Conservation (phyloP, 2,888 invertebrate genomes). For the Crossocerus cetratus region DNA sequence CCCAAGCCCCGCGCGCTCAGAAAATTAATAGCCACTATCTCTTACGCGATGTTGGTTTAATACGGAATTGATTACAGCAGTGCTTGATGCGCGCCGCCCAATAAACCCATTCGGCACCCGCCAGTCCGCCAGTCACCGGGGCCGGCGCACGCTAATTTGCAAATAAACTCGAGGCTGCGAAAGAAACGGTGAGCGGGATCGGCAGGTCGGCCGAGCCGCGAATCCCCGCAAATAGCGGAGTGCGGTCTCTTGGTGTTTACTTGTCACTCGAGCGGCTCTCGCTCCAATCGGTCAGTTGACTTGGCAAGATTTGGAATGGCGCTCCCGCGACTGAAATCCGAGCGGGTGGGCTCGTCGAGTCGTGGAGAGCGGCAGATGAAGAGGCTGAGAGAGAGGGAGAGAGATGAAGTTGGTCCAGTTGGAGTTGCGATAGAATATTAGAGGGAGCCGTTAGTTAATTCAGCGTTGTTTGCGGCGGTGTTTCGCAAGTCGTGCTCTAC, state of each 20-base stretch:
- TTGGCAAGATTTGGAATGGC: slow-evolving; percentile 1
- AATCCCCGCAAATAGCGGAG: no score
- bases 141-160: no score
- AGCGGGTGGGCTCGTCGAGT: background rate
- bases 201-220: no score
- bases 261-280: no score
- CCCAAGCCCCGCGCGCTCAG: slow-evolving; percentile 10
- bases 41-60: slow-evolving; percentile 23
- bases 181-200: no score
- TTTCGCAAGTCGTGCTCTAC: slow-evolving; percentile 33
- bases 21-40: slow-evolving; percentile 37
- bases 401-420: no score
- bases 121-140: no score
- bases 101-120: background rate
- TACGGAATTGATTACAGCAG: slow-evolving; percentile 1
- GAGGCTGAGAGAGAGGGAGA: no score
- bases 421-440: slow-evolving; percentile 32
- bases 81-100: background rate
- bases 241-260: no score
- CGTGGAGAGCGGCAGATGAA: no score
- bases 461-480: slow-evolving; percentile 32
- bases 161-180: no score
- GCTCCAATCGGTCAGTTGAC: background rate
- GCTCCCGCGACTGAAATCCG: background rate
- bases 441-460: slow-evolving; percentile 40